Percentiles rank a stretch among this genome's conserved stretches.
phyloP scores from a whole-genome alignment of 2,797 vertebrate genomes.

The Odontamblyopus lacepedii region DNA sequence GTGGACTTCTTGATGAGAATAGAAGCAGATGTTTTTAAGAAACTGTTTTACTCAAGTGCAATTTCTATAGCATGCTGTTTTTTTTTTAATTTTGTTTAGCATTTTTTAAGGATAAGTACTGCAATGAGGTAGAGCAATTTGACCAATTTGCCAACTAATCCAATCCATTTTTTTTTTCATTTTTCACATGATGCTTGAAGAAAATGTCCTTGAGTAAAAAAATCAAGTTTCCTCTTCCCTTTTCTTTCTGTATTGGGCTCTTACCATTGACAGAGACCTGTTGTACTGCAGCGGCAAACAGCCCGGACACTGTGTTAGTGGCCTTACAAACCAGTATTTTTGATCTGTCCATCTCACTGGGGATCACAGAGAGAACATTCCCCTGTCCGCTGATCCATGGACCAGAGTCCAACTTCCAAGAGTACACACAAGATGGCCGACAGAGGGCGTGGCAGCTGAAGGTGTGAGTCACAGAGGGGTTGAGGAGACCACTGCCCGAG shows the following conservation, averaged over 20 bases:
- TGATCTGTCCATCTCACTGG: slow-evolving; percentile 14
- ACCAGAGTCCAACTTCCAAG: slow-evolving; percentile 35
- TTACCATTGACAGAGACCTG: slow-evolving; percentile 38
- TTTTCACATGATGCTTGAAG: background rate
- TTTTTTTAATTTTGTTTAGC: too few species aligned
- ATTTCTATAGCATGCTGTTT: background rate
- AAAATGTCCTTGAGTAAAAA: background rate
- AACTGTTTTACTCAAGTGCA: background rate
- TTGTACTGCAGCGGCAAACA: slow-evolving; percentile 21
- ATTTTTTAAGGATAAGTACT: too few species aligned
- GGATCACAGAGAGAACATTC: slow-evolving; percentile 46
- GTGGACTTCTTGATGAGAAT: background rate
- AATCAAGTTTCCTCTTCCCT: background rate
- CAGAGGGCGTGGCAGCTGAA: slow-evolving; percentile 60
- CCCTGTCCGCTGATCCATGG: slow-evolving; percentile 43
- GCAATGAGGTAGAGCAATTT: too few species aligned
- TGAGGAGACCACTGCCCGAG: slow-evolving; percentile 41
- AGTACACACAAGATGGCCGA: slow-evolving; percentile 55
- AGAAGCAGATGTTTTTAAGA: background rate
- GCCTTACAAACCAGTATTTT: slow-evolving; percentile 50
- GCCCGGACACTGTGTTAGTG: slow-evolving; percentile 45
- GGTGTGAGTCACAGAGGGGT: slow-evolving; percentile 31
- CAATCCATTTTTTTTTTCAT: too few species aligned
- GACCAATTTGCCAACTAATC: too few species aligned
- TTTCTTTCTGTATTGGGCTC: background rate